Conservation (phyloP, 2,888 invertebrate species). For the Escarpia spicata region DNA sequence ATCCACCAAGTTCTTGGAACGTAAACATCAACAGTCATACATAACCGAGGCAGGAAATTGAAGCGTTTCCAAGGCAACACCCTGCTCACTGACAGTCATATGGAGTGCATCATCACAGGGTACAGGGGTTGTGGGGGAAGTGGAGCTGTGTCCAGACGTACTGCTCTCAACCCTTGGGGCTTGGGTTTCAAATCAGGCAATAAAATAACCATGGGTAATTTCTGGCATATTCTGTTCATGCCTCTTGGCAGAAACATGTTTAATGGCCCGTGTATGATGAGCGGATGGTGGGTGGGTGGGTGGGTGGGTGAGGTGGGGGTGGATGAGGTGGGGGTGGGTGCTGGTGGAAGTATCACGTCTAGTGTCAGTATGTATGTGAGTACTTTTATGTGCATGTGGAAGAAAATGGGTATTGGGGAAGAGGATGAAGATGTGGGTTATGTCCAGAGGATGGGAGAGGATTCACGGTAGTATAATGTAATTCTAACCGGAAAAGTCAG, state of each 20-base stretch:
- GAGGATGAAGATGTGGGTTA: not conserved
- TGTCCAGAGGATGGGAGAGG: not conserved
- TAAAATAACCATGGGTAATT: constrained; percentile 9
- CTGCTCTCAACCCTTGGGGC: too few relatives aligned
- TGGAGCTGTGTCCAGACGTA: too few relatives aligned
- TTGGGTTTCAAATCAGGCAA: not conserved
- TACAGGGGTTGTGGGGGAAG: not conserved
- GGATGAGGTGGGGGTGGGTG: too few relatives aligned
- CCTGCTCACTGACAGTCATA: not conserved
- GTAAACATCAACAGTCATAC: constrained; percentile 10
- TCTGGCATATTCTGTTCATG: not conserved
- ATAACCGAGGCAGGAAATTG: not conserved
- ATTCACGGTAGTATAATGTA: not conserved
- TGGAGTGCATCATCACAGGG: not conserved
- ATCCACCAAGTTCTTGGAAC: not conserved
- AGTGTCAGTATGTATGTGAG: not conserved
- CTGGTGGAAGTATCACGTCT: not conserved
- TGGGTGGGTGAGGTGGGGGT: too few relatives aligned
- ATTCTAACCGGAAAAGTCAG: not conserved
- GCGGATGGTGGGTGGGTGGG: not conserved
- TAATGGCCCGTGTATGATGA: not conserved
- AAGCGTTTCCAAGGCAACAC: not conserved
- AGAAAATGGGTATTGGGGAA: not conserved
- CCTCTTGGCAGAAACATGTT: not conserved
- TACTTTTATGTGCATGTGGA: not conserved